Evolutionary conservation across 2,113 vertebrate species (phyloP), one percentile per base, ranked within the genome.

Genomic region (Nothobranchius furzeri): DNA sequence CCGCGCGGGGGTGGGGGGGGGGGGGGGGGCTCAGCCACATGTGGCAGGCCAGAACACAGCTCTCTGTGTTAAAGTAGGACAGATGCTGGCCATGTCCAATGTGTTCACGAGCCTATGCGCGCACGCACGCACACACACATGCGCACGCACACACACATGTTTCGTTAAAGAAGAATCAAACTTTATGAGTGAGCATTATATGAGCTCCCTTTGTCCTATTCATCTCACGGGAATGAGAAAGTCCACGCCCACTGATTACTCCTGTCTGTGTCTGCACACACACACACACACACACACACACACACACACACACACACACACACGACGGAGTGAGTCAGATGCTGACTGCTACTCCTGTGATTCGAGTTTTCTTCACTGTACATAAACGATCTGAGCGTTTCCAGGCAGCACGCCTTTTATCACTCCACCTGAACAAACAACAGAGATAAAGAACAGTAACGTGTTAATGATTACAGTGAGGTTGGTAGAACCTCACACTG

Each of bases 31-130:
- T 40, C 35, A 43, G 12, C 64, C 76, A 70, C 78, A 75, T 70
- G 76, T 65, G 68, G 73, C 15, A 8, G 47, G 45, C 3, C 59
- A 14, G 69, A 85, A 87, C 68, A 83, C 55, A 63, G 64, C 36
- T 36, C 17, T 14, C 9, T 54, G 73, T 73, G 84, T 82, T 24
- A 36, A 35, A 47, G 43, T n/a, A 47, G 60, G 63, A 11, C 49
- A 55, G 57, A 59, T 10, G 54, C 17, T 6, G 10, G 20, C 13
- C 13, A 13, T 1, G 36, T 42, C 40, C 7, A 17, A 59, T 45
- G 6, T 3, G 17, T 15, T 11, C 6, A 35, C 12, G 46, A 3
- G 46, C 46, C 1, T 6, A 1, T 2, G 0, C n/a, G n/a, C n/a
- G 10, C 15, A 4, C 4, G 5, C 36, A 6, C 62, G 56, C 60